Evolutionary conservation across 1,140 invertebrate genomes (phyloP), one percentile per base, ranked within the genome.

Genomic region (Listronotus oregonensis): DNA sequence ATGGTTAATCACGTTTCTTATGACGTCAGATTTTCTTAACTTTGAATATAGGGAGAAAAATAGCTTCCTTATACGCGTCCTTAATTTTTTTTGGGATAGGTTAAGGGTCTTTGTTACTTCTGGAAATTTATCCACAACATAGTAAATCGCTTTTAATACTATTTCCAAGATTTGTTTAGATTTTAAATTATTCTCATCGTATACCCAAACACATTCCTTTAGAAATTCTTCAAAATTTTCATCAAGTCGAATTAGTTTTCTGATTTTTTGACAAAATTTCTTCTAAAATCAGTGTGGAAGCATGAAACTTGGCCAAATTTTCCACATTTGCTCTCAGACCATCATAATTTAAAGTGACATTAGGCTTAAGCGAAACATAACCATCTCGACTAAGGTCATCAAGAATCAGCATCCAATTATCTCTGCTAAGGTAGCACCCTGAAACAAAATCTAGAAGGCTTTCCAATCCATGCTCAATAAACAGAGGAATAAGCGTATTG

Each of bases 1-100:
- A 72, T 88, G 88, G 15, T 78, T 77, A 0, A 87, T 69, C 0
- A 83, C 82, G 60, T 88, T 89, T n/a, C 77, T 73, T 49, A 81
- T 82, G 17, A 73, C 79, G 5, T 71, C 37, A 2, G 83, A 85
- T 0, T 82, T 80, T 63, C 80, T 78, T 21, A 80, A 73, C 0
- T 82, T 76, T 10, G 34, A 37, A 37, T 4, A 37, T 5, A 37
- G 1, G 11, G 34, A 37, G 8, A 37, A 12, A 37, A 5, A 37
- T 10, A 37, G 2, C 34, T 37, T 12, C 11, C 8, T 37, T 5
- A 37, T 3, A 10, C 34, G 34, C 8, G 3, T 7, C 11, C 34
- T 37, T 37, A 37, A 2, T 37, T 37, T 12, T 7, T 37, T 12
- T 2, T 9, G 11, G 11, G 34, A 10, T 5, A 37, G 11, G 1